Evolutionary conservation across 2,113 vertebrate species (phyloP).

Genomic region (Onychostoma macrolepis): DNA sequence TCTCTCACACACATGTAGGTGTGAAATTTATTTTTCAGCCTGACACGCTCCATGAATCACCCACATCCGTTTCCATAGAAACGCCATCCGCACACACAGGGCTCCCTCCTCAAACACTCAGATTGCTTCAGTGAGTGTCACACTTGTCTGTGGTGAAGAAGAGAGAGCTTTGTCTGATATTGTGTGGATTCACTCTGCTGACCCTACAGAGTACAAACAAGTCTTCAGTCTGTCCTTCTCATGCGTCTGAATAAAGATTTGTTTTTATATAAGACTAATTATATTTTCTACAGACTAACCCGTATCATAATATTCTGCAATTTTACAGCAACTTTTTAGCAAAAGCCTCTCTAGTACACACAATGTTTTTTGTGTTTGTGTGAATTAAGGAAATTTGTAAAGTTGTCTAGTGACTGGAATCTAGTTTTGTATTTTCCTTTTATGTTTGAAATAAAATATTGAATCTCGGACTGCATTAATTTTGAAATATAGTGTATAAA

Average conservation of each 20-base stretch:
- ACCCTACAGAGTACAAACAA: not conserved
- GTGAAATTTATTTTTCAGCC: conserved; percentile 75
- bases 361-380: not conserved
- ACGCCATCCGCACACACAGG: conserved; percentile 53
- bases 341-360: not conserved
- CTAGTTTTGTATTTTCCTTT: not conserved
- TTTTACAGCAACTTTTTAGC: not conserved
- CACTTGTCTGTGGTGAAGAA: conserved; percentile 37
- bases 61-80: conserved; percentile 73
- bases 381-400: not conserved
- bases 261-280: not conserved
- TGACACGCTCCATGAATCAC: conserved; percentile 72
- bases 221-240: not conserved
- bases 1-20: conserved; percentile 51
- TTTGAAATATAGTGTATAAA: too few species aligned
- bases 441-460: not conserved
- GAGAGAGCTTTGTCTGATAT: not conserved
- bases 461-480: not conserved
- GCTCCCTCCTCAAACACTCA: not conserved
- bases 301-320: not conserved
- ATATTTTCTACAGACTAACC: not conserved
- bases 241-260: not conserved
- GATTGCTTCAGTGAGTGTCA: not conserved
- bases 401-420: not conserved
- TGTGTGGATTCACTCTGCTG: conserved; percentile 25